phyloP scores from a whole-genome alignment of 2,888 invertebrate species.

The Resseliella maxima region DNA sequence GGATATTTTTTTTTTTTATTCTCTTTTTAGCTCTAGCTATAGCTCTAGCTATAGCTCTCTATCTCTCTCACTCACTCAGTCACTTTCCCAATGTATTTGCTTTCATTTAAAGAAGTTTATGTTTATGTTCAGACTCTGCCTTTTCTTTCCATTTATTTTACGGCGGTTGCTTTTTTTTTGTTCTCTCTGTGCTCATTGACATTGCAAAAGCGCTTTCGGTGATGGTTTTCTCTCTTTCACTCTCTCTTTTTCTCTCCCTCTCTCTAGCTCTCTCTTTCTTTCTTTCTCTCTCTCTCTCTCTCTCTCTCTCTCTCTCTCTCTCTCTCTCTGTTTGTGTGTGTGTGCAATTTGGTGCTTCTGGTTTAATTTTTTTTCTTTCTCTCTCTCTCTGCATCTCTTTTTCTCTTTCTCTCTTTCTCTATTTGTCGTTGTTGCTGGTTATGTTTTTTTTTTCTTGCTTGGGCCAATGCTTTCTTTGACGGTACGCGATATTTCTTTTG shows the following conservation, averaged over 20 bases:
- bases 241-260: too few relatives aligned
- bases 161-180: constrained; percentile 21
- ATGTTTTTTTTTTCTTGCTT: not conserved
- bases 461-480: constrained; percentile 31
- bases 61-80: not conserved
- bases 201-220: constrained; percentile 21
- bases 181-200: constrained; percentile 22
- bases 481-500: constrained; percentile 53
- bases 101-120: constrained; percentile 48
- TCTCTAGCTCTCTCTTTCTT: too few relatives aligned
- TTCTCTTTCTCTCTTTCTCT: too few relatives aligned
- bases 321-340: too few relatives aligned
- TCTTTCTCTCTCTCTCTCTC: too few relatives aligned
- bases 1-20: not conserved
- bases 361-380: too few relatives aligned
- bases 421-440: not conserved
- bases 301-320: too few relatives aligned
- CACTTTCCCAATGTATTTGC: constrained; percentile 16
- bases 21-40: not conserved
- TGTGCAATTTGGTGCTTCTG: not conserved
- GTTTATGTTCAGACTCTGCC: constrained; percentile 51
- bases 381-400: too few relatives aligned
- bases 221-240: not conserved
- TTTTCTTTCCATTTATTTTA: constrained; percentile 48
- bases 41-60: too few relatives aligned